phyloP scores from a whole-genome alignment of 2,797 vertebrate species.

The Cossypha caffra region DNA sequence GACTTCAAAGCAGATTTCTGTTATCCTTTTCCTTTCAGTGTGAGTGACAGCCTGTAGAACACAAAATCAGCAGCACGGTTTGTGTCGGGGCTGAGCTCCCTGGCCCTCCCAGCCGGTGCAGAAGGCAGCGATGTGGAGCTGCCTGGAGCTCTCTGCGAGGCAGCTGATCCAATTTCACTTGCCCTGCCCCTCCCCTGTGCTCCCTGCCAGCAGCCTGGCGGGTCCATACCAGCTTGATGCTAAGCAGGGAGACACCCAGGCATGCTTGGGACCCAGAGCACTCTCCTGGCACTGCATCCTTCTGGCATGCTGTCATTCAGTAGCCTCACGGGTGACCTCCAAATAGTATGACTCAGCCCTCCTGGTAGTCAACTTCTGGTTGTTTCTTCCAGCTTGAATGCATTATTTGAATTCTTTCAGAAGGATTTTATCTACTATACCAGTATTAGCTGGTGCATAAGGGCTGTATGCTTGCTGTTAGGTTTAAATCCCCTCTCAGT shows the following conservation, averaged over 20 bases:
- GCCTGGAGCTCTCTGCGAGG: rapidly evolving
- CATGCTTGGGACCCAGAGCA: rapidly evolving
- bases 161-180: neutral
- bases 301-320: neutral
- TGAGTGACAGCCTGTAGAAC: neutral
- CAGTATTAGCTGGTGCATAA: neutral
- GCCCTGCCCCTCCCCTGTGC: neutral
- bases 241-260: neutral
- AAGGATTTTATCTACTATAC: slow-evolving; percentile 5
- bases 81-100: neutral
- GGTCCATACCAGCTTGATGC: neutral
- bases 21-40: neutral
- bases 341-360: slow-evolving; percentile 44
- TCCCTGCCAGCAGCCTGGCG: neutral
- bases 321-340: slow-evolving; percentile 21
- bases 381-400: slow-evolving; percentile 36
- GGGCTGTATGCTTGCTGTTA: neutral
- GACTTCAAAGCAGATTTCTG: neutral
- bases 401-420: neutral
- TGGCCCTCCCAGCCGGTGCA: neutral
- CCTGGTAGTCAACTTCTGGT: slow-evolving; percentile 13
- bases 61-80: neutral
- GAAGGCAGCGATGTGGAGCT: neutral
- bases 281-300: neutral
- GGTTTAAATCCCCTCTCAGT: neutral